These are phyloP conservation scores for Centropus bengalensis DNA, from an alignment of 2,113 vertebrate genomes.

Conservation along the genomic window DNA sequence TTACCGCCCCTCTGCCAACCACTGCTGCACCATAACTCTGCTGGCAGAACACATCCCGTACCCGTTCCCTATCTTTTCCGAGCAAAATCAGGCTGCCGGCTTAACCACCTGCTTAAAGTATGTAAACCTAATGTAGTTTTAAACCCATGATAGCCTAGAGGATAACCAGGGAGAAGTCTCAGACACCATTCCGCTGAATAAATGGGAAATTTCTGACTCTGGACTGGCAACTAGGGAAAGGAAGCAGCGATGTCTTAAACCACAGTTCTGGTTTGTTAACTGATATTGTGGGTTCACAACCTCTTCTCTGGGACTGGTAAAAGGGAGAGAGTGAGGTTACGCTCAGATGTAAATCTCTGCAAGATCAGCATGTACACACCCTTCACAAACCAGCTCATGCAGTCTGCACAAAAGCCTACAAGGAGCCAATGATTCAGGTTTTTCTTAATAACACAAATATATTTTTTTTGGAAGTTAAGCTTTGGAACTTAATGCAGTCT, in stretches of 20 bases:
- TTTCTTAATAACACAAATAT: not conserved
- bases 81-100: not conserved
- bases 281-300: not conserved
- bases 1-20: slow-evolving; percentile 5
- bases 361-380: not conserved
- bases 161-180: not conserved
- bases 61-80: not conserved
- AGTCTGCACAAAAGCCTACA: not conserved
- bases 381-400: slow-evolving; percentile 9
- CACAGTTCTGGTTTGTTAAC: not conserved
- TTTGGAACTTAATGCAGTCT: not conserved
- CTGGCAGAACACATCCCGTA: not conserved
- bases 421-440: not conserved
- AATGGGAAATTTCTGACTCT: not conserved
- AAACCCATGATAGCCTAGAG: not conserved
- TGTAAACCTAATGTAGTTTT: not conserved
- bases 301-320: not conserved
- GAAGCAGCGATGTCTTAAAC: not conserved
- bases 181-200: not conserved
- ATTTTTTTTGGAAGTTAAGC: not conserved
- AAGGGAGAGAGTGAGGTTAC: not conserved
- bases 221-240: not conserved
- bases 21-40: not conserved
- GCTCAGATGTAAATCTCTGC: slow-evolving; percentile 12
- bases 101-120: slow-evolving; percentile 18